phyloP scores from a whole-genome alignment of 2,797 vertebrate species.

The Paratrypauchen microcephalus region DNA sequence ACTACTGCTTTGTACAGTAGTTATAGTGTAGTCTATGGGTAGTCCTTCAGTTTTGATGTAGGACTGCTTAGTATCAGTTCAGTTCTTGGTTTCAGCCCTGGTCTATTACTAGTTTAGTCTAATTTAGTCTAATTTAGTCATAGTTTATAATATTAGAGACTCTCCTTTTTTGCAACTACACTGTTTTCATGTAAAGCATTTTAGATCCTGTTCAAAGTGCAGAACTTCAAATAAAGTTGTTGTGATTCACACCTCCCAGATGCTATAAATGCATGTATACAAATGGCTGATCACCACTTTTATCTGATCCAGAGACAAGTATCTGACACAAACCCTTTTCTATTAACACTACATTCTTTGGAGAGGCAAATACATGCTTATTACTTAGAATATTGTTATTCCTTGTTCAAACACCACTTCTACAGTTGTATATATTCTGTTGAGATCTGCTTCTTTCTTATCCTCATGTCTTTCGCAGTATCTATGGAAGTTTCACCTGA shows the following conservation, averaged over 20 bases:
- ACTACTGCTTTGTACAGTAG: no score
- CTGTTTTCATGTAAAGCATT: no score
- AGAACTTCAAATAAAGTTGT: no score
- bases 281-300: no score
- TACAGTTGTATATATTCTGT: no score
- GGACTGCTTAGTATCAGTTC: neutral
- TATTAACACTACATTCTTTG: neutral
- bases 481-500: constrained; percentile 78
- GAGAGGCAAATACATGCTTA: neutral
- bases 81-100: neutral
- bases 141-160: neutral
- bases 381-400: neutral
- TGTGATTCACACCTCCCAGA: no score
- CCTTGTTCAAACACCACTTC: neutral
- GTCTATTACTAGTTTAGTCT: neutral
- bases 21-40: no score
- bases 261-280: no score
- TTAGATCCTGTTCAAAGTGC: no score
- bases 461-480: neutral
- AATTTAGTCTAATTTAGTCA: neutral
- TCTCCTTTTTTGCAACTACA: no score
- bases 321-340: neutral
- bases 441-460: neutral
- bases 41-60: neutral
- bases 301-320: neutral